A percentile compares a stretch with the other conserved stretches of the same genome.
These are phyloP conservation scores for Poeciliopsis occidentalis DNA, from an alignment of 2,113 vertebrate genomes.

Conservation along the genomic window DNA sequence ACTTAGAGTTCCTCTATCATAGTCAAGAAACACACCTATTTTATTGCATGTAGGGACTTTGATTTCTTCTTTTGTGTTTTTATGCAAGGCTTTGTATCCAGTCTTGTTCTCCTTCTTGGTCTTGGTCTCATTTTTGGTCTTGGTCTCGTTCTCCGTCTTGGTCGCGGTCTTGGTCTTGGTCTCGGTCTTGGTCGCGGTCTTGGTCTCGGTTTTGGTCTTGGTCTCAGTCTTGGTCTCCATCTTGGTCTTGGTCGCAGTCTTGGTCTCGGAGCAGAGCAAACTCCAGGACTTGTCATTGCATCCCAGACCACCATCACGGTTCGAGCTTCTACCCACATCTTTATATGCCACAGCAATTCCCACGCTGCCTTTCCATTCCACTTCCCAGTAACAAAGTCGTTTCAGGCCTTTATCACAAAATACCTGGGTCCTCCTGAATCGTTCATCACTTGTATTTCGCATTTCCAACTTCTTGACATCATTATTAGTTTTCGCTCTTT, in stretches of 20 bases:
- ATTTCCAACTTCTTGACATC: neutral
- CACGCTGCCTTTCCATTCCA: neutral
- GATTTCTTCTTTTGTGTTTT: fast-evolving
- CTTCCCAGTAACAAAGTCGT: neutral
- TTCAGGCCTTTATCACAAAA: neutral
- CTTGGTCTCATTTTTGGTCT: too few species aligned
- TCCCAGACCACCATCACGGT: neutral
- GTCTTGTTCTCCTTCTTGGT: fast-evolving
- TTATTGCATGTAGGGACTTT: fast-evolving
- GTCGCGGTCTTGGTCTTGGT: too few species aligned
- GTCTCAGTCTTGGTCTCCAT: too few species aligned
- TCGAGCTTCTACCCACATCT: neutral
- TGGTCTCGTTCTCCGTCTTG: too few species aligned
- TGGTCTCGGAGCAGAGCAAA: fast-evolving
- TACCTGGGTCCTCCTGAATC: neutral
- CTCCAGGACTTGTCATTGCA: neutral
- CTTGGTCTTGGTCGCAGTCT: too few species aligned
- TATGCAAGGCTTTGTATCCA: neutral
- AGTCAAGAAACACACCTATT: conserved; percentile 39
- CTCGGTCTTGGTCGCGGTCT: too few species aligned
- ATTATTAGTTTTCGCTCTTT: neutral
- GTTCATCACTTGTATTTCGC: neutral
- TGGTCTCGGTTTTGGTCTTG: too few species aligned
- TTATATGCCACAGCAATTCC: neutral
- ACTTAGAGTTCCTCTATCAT: conserved; percentile 35